A percentile compares a stretch with the other conserved stretches of the same genome.
These are phyloP conservation scores for Eustalomyia histrio DNA, from an alignment of 2,888 invertebrate species.

Conservation along the genomic window DNA sequence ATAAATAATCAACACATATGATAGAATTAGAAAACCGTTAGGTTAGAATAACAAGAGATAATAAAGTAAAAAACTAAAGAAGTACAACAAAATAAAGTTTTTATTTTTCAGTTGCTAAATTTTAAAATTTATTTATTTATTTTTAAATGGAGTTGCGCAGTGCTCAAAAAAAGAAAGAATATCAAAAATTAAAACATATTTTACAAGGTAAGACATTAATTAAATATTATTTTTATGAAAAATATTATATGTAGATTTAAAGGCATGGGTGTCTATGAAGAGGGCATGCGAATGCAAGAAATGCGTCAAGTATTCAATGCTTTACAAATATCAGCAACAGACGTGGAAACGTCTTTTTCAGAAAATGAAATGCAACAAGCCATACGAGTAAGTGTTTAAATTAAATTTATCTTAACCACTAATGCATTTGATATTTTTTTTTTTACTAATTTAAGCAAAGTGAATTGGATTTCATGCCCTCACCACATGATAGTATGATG, in stretches of 20 bases:
- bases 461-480: slow-evolving; percentile 68
- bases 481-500: slow-evolving; percentile 50
- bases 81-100: no score
- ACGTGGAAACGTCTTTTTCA: slow-evolving; percentile 33
- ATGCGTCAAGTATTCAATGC: slow-evolving; percentile 70
- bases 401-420: not conserved
- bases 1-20: not conserved
- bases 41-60: no score
- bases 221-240: not conserved
- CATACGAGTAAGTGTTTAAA: slow-evolving; percentile 61
- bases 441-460: slow-evolving; percentile 68
- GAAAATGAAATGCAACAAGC: slow-evolving; percentile 65
- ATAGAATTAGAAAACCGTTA: no score
- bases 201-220: slow-evolving; percentile 33
- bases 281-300: slow-evolving; percentile 71
- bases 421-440: not conserved
- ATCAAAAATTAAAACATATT: slow-evolving; percentile 35
- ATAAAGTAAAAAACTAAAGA: not conserved
- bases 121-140: not conserved
- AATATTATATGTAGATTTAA: not conserved
- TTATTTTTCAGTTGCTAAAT: not conserved
- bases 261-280: slow-evolving; percentile 72
- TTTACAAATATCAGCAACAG: slow-evolving; percentile 68
- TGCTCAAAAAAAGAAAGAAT: slow-evolving; percentile 24
- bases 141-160: slow-evolving; percentile 51